Base-by-base conservation (phyloP, 2,797 vertebrate species). In the Molossus alvarezi region DNA sequence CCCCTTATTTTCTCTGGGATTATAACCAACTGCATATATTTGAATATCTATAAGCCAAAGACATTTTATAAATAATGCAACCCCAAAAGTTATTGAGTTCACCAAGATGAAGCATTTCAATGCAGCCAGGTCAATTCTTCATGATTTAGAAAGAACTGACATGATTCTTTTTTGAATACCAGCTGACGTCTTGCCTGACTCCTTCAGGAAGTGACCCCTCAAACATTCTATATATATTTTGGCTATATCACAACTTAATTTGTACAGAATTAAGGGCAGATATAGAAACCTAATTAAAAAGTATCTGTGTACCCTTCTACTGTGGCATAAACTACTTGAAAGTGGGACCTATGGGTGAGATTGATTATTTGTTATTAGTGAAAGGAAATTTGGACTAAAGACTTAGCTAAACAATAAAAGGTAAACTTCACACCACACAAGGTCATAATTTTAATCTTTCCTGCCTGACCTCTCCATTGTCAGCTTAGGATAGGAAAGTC, bases 21-120 rank as follows among this genome's bases (percentile, higher is more conserved):
- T 95, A 96, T 94, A 89, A 97, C 91, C 92, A 93, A 91, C 71
- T 97, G 95, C 88, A 88, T 98, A 96, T 55, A 89, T 87, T 82
- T 90, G 82, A 97, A 94, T 93, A 97, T 75, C 45, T 94, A 93
- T 75, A 94, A 95, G 88, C 29, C 96, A 97, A 96, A 96, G 14
- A 81, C 58, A 71, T 82, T 96, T 97, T 53, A 89, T 53, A 96
- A 98, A 90, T 93, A 91, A 90, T 23, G 33, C 90, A 97, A 67
- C 80, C 82, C 93, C 41, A 82, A 92, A 92, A 95, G 37, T 87
- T 80, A 97, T 14, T 96, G 85, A 95, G 87, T 77, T 95, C 48
- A 60, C 51, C 51, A 73, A 37, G 10, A 15, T 92, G 23, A 94
- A 84, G n/a, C 37, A 20, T 15, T 82, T 92, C 55, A 65, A 9